Conservation (phyloP, 2,888 invertebrate species). For the Drosophila nr. fundita region DNA sequence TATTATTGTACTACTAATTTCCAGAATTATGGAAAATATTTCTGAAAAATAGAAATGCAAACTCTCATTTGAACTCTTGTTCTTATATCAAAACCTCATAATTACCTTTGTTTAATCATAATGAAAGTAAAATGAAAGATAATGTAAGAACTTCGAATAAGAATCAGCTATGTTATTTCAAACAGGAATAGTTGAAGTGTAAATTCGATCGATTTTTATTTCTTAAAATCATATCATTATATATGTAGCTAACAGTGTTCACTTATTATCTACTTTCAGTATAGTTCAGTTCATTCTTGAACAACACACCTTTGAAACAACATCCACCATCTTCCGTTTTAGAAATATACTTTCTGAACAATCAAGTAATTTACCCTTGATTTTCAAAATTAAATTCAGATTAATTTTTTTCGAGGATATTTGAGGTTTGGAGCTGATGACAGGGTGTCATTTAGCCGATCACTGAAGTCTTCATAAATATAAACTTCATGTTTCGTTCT, state of each 20-base stretch:
- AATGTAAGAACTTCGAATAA: not conserved
- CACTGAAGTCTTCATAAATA: not conserved
- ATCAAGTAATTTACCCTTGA: not conserved
- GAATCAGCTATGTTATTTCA: not conserved
- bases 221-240: not conserved
- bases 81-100: not conserved
- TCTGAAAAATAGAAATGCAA: not conserved
- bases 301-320: too few species aligned
- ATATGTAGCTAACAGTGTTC: too few species aligned
- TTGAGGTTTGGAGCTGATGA: not conserved
- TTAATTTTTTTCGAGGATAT: too few species aligned
- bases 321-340: not conserved
- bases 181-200: too few species aligned
- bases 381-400: not conserved
- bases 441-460: conserved; percentile 7
- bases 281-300: not conserved
- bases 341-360: not conserved
- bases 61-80: not conserved
- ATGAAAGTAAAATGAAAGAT: not conserved
- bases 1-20: not conserved
- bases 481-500: conserved; percentile 35
- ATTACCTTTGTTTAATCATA: not conserved
- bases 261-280: too few species aligned
- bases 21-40: not conserved
- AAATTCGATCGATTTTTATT: not conserved